A percentile compares a stretch with the other conserved stretches of the same genome.
Evolutionary conservation across 2,888 invertebrate species (phyloP).

Genomic region (Habrosyne pyritoides): DNA sequence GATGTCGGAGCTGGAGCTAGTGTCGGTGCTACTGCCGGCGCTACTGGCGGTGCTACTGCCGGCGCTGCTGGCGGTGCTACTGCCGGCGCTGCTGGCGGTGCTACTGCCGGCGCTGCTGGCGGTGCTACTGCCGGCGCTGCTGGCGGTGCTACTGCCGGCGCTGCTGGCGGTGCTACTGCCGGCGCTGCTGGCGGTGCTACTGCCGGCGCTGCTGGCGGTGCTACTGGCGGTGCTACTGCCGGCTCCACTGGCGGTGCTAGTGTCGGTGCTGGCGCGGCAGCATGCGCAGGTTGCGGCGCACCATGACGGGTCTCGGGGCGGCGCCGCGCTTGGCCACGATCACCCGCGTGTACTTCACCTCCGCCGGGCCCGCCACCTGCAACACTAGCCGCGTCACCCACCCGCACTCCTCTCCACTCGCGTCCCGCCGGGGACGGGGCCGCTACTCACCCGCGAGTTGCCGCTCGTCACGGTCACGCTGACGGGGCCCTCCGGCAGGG

Average conservation of each 20-base stretch:
- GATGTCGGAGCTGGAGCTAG: neutral
- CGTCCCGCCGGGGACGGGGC: slow-evolving; percentile 20
- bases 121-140: slow-evolving; percentile 21
- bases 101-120: slow-evolving; percentile 38
- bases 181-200: too few relatives aligned
- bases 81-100: slow-evolving; percentile 44
- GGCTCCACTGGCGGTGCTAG: slow-evolving; percentile 2
- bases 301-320: slow-evolving; percentile 36
- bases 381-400: neutral
- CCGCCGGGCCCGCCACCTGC: slow-evolving; percentile 14
- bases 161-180: slow-evolving; percentile 45
- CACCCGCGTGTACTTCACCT: slow-evolving; percentile 51
- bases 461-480: slow-evolving; percentile 17
- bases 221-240: neutral
- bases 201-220: neutral
- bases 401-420: neutral
- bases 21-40: neutral
- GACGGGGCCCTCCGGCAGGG: slow-evolving; percentile 14
- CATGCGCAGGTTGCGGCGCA: slow-evolving; percentile 45
- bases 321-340: slow-evolving; percentile 62
- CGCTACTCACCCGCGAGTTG: neutral
- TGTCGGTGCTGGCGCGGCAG: slow-evolving; percentile 31
- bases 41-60: slow-evolving; percentile 10
- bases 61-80: slow-evolving; percentile 31
- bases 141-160: slow-evolving; percentile 31